Evolutionary conservation across 64 coral and sea anemone species (phyloP), one percentile per base, ranked within the genome.

Genomic region (Stichodactyla helianthus): DNA sequence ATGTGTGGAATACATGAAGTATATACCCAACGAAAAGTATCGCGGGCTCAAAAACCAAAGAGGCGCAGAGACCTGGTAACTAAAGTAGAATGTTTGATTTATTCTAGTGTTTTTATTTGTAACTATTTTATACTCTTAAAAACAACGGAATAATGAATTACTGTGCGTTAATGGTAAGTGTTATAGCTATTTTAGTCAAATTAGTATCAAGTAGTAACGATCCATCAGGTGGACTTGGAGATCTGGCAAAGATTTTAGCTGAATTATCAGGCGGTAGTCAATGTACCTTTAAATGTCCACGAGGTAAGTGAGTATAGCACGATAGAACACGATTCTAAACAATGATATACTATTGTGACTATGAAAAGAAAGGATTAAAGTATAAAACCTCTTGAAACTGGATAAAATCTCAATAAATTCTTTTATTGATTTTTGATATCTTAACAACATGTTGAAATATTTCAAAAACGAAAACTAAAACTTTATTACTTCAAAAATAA

Each of bases 241-340:
- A 92, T 83, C 82, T 92, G 28, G 90, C 90, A 6, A 92, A 87
- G 55, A 82, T 92, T 87, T 82, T 92, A 2, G 84, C 84, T 15
- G 84, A 92, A 78, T 20, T 92, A 52, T 77, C 85, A 52, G 85
- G 90, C 18, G 90, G 90, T 35, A 86, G 80, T 26, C 55, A 92
- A 17, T 92, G 90, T 74, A 51, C 50, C 9, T 92, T 92, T 52
- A 58, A 65, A 82, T 92, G 90, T 82, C 90, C 90, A 7, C 82
- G 80, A 87, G 90, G 90, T 90, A 84, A 55, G 88, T n/a, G 27
- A n/a, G 6, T n/a, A 27, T 27, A 25, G 5, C 14, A 6, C 14
- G 14, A 15, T 22, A 74, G 12, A 74, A 11, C 7, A 10, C 62
- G 11, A 16, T 6, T 74, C 8, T 27, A 31, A 31, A 13, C 0